Evolutionary conservation across 2,113 vertebrate species (phyloP), one percentile per base, ranked within the genome.

Genomic region (Calidris pygmaea): DNA sequence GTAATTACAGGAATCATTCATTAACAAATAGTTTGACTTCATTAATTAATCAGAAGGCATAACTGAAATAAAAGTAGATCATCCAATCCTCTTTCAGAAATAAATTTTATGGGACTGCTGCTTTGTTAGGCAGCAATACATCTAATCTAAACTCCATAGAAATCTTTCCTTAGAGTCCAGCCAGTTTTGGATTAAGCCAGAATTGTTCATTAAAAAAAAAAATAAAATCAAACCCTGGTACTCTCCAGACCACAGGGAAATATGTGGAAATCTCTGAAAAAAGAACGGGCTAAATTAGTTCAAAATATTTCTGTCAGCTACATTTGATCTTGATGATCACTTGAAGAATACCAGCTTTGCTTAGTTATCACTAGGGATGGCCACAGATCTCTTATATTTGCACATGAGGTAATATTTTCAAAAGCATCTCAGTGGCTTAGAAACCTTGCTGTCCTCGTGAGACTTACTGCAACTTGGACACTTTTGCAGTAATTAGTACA

Each of bases 1-100:
- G 67, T 77, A 92, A 96, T 95, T 96, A 94, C 70, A 93, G 88
- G 84, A 93, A 87, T 78, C 9, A 55, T 89, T 96, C 85, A 86
- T 96, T 97, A 95, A 93, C 60, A 89, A 95, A 96, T 92, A 87
- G 88, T 68, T 81, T 73, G 78, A 84, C 35, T 59, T 93, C 0
- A 0, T 76, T 71, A 87, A 82, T 87, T 87, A 74, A 79, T 71
- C 0, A 1, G 72, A 93, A 90, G 85, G 27, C 15, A 26, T 81
- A 76, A 84, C 12, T 76, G 79, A 87, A 87, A 76, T 74, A 70
- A 81, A 94, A 65, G 47, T 18, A 77, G 82, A 95, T 58, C 0
- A 21, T 45, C 73, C 41, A 58, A 53, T 87, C 71, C 53, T 94
- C 53, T 66, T 89, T 91, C 45, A 78, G 62, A 79, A 87, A 45